Conservation (phyloP, 2,797 vertebrate genomes). For the Labroides dimidiatus region DNA sequence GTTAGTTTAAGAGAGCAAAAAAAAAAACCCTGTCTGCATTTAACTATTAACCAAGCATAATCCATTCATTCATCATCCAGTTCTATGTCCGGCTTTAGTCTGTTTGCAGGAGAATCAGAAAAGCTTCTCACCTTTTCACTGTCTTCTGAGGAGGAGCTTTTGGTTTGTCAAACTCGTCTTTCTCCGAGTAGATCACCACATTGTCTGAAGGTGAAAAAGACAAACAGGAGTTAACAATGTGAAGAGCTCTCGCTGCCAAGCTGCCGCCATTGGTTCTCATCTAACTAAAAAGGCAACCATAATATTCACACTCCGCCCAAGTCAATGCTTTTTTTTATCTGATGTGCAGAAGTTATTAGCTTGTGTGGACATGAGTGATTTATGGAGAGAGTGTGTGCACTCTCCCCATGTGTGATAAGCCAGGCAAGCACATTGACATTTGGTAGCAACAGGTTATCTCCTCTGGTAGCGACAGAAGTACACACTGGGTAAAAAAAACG, state of each 20-base stretch:
- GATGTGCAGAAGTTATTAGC: no score
- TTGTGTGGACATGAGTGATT: no score
- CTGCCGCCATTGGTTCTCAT: no score
- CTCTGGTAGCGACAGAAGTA: no score
- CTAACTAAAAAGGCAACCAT: neutral
- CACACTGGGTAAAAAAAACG: no score
- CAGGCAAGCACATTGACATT: no score
- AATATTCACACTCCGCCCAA: no score
- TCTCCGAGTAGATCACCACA: conserved; percentile 95
- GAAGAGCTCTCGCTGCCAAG: neutral
- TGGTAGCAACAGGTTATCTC: no score
- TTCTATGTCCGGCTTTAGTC: neutral
- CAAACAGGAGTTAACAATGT: neutral
- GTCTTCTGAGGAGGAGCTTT: conserved; percentile 91
- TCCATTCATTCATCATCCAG: neutral
- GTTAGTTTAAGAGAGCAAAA: neutral
- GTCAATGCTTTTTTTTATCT: no score
- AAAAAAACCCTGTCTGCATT: conserved; percentile 1
- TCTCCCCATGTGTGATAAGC: no score
- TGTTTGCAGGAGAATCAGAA: neutral
- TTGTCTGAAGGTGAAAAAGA: conserved; percentile 82
- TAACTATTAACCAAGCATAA: conserved; percentile 4
- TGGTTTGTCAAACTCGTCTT: conserved; percentile 97
- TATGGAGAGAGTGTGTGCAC: no score
- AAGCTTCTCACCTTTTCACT: conserved; percentile 89